These are phyloP conservation scores for Sarcophaga bullata DNA, from an alignment of 1,140 invertebrate genomes.

Conservation along the genomic window DNA sequence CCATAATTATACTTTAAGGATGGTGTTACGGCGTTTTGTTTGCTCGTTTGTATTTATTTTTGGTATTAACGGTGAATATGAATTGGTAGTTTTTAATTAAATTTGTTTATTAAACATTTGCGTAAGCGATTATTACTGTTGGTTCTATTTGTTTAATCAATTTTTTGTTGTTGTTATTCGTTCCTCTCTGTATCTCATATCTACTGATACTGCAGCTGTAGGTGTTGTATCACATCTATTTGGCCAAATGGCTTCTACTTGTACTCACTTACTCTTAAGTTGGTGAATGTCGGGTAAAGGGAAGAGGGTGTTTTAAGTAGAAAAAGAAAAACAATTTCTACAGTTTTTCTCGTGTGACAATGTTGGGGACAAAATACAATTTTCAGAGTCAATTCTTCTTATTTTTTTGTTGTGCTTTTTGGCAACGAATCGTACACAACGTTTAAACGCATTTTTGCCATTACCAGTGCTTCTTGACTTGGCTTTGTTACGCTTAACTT, in stretches of 20 bases:
- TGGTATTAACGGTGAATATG: neutral
- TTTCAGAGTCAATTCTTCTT: neutral
- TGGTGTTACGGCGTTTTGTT: too few relatives aligned
- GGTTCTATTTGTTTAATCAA: neutral
- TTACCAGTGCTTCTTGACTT: neutral
- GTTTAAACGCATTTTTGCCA: constrained; percentile 6
- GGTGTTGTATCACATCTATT: neutral
- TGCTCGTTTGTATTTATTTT: neutral
- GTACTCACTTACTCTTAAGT: too few relatives aligned
- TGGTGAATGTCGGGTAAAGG: too few relatives aligned
- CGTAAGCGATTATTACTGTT: neutral
- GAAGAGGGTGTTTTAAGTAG: too few relatives aligned
- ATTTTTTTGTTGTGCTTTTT: neutral
- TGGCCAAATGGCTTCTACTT: too few relatives aligned
- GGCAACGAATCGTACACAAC: constrained; percentile 1
- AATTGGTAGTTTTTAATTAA: constrained; percentile 9
- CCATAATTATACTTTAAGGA: too few relatives aligned
- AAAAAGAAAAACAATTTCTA: neutral
- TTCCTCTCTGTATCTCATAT: neutral
- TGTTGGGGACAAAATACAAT: neutral
- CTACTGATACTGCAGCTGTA: too few relatives aligned
- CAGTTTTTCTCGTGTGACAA: neutral
- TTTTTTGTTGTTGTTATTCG: neutral
- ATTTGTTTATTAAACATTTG: constrained; percentile 26
- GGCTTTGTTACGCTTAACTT: neutral